Evolutionary conservation across 2,888 invertebrate genomes (phyloP), one percentile per base, ranked within the genome.

Genomic region (Aradus depressus): DNA sequence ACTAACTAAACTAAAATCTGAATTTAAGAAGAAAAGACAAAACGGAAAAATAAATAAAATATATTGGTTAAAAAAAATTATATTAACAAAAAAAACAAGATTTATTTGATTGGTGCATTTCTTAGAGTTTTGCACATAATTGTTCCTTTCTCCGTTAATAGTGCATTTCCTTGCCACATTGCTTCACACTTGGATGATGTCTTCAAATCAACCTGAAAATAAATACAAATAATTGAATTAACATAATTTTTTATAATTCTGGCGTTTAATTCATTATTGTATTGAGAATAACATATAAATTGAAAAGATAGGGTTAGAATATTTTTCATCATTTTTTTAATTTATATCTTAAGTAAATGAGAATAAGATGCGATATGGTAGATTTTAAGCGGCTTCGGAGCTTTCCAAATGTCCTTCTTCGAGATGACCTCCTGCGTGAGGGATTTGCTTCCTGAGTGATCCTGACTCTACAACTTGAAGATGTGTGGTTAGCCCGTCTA

Each of bases 161-260:
- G 70, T 62, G 77, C 75, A 68, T 81, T 85, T 21, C 83, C 84
- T 68, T 85, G 84, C 93, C 93, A 95, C 47, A 84, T 81, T 42
- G 89, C 92, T 57, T 80, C 66, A 54, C 84, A 77, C 42, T 74
- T 75, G 2, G 72, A 61, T 18, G 67, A 69, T 5, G 70, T 68
- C 58, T 81, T 79, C 19, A 88, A 72, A 67, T 87, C 85, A 19
- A 72, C 75, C 68, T 70, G 43, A 12, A 58, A 62, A 44, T n/a
- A n/a, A n/a, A n/a, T n/a, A n/a, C n/a, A n/a, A n/a, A n/a, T n/a
- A n/a, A n/a, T n/a, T n/a, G n/a, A n/a, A n/a, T n/a, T n/a, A n/a
- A n/a, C n/a, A 55, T 16, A 41, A 44, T 26, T 22, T 51, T n/a
- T n/a, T n/a, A n/a, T n/a, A n/a, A n/a, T n/a, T n/a, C n/a, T n/a